Conservation (phyloP, 1,140 invertebrate genomes). For the Aphidius gifuensis region DNA sequence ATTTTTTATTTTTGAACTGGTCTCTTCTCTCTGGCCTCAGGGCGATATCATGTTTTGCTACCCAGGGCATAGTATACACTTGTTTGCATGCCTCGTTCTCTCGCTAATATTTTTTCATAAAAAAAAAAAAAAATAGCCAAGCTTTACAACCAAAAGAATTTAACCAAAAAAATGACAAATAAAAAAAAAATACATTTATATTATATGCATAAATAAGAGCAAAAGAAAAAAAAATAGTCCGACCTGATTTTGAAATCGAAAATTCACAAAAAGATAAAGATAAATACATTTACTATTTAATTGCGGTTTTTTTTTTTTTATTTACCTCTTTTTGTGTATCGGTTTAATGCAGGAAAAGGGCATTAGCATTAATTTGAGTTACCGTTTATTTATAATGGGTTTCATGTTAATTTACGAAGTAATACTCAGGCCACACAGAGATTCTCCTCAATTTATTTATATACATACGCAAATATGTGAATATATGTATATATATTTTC, state of each 20-base stretch:
- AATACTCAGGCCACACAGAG: conserved; percentile 20
- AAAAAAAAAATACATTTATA: too few species aligned
- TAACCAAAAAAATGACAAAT: too few species aligned
- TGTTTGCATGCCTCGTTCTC: conserved; percentile 12
- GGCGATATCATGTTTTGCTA: conserved; percentile 10
- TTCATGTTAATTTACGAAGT: conserved; percentile 48
- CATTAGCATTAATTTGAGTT: conserved; percentile 48
- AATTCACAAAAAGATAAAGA: conserved; percentile 2
- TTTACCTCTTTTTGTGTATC: conserved; percentile 22
- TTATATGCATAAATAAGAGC: not conserved
- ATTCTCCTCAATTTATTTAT: not conserved
- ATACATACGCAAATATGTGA: not conserved
- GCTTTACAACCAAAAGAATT: too few species aligned
- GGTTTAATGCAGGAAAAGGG: conserved; percentile 35
- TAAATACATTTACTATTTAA: too few species aligned
- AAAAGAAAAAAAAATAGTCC: not conserved
- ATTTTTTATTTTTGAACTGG: not conserved
- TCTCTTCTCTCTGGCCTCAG: not conserved
- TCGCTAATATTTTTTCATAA: not conserved
- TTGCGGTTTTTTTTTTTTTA: conserved; percentile 1
- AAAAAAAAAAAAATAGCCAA: not conserved
- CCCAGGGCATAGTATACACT: conserved; percentile 1
- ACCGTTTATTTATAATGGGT: conserved; percentile 45
- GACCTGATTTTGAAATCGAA: conserved; percentile 8
- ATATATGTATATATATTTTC: conserved; percentile 5